phyloP scores from a whole-genome alignment of 1,140 invertebrate species.

The Tetraneura akinire region DNA sequence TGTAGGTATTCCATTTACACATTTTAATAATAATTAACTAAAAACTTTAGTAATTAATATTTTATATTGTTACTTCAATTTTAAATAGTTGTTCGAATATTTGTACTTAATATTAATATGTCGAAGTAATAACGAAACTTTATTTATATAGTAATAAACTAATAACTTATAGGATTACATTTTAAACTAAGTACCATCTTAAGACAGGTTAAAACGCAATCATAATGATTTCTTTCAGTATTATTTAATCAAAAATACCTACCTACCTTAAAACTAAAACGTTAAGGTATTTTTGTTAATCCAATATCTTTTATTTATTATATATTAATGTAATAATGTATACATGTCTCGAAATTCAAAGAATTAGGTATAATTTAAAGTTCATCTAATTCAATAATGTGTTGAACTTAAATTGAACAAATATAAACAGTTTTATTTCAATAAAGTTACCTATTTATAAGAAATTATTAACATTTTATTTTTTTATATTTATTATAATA shows the following conservation, averaged over 20 bases:
- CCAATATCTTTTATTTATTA: not conserved
- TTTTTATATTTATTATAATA: not conserved
- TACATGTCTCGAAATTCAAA: not conserved
- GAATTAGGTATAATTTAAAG: not conserved
- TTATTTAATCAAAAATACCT: conserved; percentile 2
- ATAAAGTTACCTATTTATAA: conserved; percentile 1
- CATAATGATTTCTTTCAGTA: not conserved
- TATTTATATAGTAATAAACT: too few species aligned
- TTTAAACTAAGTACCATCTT: not conserved
- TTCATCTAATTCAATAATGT: not conserved
- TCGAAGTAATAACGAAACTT: not conserved
- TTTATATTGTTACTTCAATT: too few species aligned
- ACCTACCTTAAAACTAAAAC: not conserved
- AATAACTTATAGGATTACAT: not conserved
- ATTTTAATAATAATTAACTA: too few species aligned
- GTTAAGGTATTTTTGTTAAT: not conserved
- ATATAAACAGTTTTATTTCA: not conserved
- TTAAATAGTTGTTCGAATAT: too few species aligned
- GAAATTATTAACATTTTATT: not conserved
- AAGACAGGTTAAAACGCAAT: not conserved
- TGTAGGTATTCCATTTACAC: not conserved
- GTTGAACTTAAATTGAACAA: not conserved
- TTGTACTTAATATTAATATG: not conserved
- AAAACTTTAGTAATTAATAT: too few species aligned
- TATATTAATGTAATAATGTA: not conserved